Percentiles rank a stretch among this genome's conserved stretches.
Evolutionary conservation across 1,140 invertebrate genomes (phyloP).

Genomic region (Lamellibrachia luymesi): DNA sequence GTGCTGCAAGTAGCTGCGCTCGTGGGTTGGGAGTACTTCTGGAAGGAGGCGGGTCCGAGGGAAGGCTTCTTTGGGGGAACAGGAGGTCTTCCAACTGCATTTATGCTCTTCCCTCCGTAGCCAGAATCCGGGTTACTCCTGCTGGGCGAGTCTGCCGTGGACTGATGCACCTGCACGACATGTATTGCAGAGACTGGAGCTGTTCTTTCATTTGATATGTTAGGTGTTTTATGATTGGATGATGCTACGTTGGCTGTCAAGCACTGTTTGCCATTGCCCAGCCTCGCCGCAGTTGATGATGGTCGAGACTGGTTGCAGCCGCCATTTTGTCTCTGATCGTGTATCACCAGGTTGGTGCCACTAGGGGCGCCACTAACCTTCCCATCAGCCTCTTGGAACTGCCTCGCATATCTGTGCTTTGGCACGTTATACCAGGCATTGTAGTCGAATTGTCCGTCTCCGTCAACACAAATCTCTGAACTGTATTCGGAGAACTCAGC

Average conservation of each 20-base stretch:
- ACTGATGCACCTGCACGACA: not conserved
- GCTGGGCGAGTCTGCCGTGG: not conserved
- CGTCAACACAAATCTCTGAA: not conserved
- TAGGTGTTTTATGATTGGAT: not conserved
- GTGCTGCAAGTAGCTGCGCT: not conserved
- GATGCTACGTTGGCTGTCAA: not conserved
- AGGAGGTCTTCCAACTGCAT: not conserved
- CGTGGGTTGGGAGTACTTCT: not conserved
- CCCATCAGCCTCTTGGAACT: not conserved
- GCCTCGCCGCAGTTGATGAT: not conserved
- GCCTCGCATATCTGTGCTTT: not conserved
- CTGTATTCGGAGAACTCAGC: not conserved
- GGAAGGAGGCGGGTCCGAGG: not conserved
- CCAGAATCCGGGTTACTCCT: slow-evolving; percentile 19
- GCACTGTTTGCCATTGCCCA: not conserved
- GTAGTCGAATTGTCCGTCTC: not conserved
- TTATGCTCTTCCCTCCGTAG: not conserved
- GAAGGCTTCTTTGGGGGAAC: not conserved
- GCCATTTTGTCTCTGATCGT: not conserved
- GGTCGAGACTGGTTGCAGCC: not conserved
- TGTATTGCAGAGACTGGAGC: not conserved
- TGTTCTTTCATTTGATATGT: not conserved
- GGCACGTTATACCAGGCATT: not conserved
- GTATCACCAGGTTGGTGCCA: not conserved
- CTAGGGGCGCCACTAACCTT: not conserved